phyloP scores from a whole-genome alignment of 2,888 invertebrate species.

The Uloborus plumipes region DNA sequence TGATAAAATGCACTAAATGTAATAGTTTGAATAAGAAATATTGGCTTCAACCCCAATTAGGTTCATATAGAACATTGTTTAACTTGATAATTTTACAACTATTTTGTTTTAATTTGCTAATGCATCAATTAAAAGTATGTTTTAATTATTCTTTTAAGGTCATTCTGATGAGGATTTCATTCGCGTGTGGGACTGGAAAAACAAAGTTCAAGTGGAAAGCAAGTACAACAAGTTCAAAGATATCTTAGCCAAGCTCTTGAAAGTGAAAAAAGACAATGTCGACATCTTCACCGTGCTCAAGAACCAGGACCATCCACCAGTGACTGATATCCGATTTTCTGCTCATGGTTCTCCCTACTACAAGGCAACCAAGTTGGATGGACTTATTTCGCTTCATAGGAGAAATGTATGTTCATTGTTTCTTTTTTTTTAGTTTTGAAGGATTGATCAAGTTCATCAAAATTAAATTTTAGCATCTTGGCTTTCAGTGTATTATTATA shows the following conservation, averaged over 20 bases:
- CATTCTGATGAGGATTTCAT: slow-evolving; percentile 90
- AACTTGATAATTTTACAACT: not conserved
- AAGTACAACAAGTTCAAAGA: slow-evolving; percentile 81
- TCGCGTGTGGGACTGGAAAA: slow-evolving; percentile 67
- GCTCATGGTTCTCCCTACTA: slow-evolving; percentile 96
- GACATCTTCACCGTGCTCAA: slow-evolving; percentile 93
- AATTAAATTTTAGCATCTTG: no score
- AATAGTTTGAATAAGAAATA: no score
- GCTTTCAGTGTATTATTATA: no score
- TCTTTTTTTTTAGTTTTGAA: not conserved
- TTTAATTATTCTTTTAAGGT: slow-evolving; percentile 70
- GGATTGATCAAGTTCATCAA: no score
- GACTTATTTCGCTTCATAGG: slow-evolving; percentile 82
- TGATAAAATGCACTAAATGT: no score
- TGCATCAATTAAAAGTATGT: not conserved
- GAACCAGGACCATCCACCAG: slow-evolving; percentile 74
- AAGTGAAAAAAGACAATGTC: slow-evolving; percentile 85
- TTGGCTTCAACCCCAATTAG: no score
- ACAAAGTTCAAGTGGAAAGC: slow-evolving; percentile 75
- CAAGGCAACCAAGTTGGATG: slow-evolving; percentile 87
- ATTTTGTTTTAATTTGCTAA: not conserved
- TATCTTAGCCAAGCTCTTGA: slow-evolving; percentile 80
- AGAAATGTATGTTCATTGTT: slow-evolving; percentile 74
- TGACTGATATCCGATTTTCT: slow-evolving; percentile 89
- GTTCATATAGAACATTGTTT: no score